Evolutionary conservation across 2,113 vertebrate genomes (phyloP), one percentile per base, ranked within the genome.

Genomic region (Antigone vipio): DNA sequence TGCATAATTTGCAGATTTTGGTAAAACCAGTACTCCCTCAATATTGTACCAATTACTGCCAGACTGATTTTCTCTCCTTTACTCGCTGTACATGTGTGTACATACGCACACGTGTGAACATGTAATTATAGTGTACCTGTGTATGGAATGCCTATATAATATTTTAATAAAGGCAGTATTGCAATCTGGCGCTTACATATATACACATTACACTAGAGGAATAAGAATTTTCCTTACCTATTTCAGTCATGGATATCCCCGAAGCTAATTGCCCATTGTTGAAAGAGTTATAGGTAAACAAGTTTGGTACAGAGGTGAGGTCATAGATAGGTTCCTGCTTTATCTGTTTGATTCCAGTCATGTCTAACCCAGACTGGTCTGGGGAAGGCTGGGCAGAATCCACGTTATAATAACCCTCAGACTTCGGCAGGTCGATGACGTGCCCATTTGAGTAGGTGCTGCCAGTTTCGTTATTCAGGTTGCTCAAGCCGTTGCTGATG

Each of bases 251-350:
- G 91, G 98, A 98, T 98, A 97, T 99, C 97, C 98, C 98, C 72
- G 98, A 98, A 63, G 98, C 98, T 98, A 99, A 98, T 50, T 99
- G 99, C 94, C 98, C 99, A 4, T 99, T 99, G 98, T 98, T 99
- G 98, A 99, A 99, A 95, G 99, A 99, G 96, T 98, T 99, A 96
- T 99, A 99, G 97, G 99, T 99, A 98, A 99, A 99, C 97, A 99
- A 98, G 98, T 99, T 99, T 97, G 99, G 99, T 93, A 99, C 99
- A 12, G 99, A 99, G 44, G 99, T 99, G 98, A 99, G 98, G 98
- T 99, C 99, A 89, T 99, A 99, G 96, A 99, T 99, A 58, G 99
- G 99, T 98, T 99, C 99, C 98, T 99, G 99, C 94, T 99, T 99
- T 96, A 99, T 99, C 97, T 99, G 99, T 98, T 99, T 99, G 98